Evolutionary conservation across 2,888 invertebrate species (phyloP).

Genomic region (Pimpla rufipes): DNA sequence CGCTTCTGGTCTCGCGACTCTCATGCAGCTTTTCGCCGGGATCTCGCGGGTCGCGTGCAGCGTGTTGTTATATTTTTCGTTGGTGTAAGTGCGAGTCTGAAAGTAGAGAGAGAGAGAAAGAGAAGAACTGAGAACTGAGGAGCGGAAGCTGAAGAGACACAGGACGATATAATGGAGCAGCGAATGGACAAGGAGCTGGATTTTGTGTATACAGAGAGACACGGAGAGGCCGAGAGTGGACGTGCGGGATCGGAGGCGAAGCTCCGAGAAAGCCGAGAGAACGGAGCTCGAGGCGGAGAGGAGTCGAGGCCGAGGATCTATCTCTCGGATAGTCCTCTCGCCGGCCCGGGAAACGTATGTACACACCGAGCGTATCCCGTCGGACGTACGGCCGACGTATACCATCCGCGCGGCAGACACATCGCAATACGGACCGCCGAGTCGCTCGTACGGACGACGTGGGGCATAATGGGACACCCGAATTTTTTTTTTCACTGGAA

Average conservation of each 20-base stretch:
- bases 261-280: conserved; percentile 47
- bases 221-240: conserved; percentile 23
- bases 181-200: conserved; percentile 27
- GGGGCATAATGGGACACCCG: conserved; percentile 15
- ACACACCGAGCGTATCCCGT: background rate
- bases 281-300: conserved; percentile 34
- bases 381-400: conserved; percentile 18
- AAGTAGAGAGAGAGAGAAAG: conserved; percentile 32
- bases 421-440: background rate
- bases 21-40: background rate
- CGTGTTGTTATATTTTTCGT: background rate
- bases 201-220: background rate
- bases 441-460: background rate
- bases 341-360: conserved; percentile 20
- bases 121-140: background rate
- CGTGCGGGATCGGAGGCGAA: conserved; percentile 39
- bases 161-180: conserved; percentile 50
- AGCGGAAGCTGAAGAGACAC: conserved; percentile 11
- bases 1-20: conserved; percentile 22
- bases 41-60: background rate
- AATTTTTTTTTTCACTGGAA: too few relatives aligned
- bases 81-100: conserved; percentile 9
- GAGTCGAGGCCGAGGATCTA: conserved; percentile 65
- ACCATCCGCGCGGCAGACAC: conserved; percentile 12
- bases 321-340: conserved; percentile 63